phyloP scores from a whole-genome alignment of 2,888 invertebrate species.

The Diadegma fenestrale region DNA sequence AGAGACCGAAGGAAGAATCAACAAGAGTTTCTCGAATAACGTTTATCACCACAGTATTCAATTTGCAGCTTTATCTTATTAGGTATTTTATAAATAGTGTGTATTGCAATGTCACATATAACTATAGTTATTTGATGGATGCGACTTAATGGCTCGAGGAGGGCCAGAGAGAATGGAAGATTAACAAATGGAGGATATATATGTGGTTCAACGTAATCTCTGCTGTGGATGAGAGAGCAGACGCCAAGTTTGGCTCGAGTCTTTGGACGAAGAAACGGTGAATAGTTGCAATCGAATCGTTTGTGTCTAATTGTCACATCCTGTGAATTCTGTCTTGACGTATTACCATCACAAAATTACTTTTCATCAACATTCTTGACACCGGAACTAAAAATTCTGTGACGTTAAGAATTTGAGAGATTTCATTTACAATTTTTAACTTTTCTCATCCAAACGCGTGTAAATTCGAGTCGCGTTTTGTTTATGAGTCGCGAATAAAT shows the following conservation, averaged over 20 bases:
- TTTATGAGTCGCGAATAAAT: no score
- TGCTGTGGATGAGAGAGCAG: constrained; percentile 14
- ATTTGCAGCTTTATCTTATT: constrained; percentile 83
- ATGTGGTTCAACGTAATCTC: constrained; percentile 32
- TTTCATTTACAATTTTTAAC: no score
- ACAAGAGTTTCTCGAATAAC: constrained; percentile 70
- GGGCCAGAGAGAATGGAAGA: constrained; percentile 29
- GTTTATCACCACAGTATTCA: constrained; percentile 84
- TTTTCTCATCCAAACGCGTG: no score
- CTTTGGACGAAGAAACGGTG: constrained; percentile 12
- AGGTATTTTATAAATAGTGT: constrained; percentile 74
- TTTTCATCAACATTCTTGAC: no score
- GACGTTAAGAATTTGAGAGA: no score
- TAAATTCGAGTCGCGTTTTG: no score
- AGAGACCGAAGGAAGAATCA: constrained; percentile 69
- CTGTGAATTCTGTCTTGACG: constrained; percentile 27
- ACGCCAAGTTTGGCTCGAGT: constrained; percentile 14
- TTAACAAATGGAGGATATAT: constrained; percentile 4
- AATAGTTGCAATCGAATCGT: constrained; percentile 54
- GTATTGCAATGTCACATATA: constrained; percentile 72
- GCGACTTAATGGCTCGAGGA: constrained; percentile 64
- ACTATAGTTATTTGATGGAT: constrained; percentile 76
- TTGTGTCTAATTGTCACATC: constrained; percentile 34
- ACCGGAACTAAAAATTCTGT: no score
- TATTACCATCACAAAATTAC: no score